Percentiles rank a stretch among this genome's conserved stretches.
These are phyloP conservation scores for Xiphophorus birchmanni DNA, from an alignment of 2,797 vertebrate genomes.

Conservation along the genomic window DNA sequence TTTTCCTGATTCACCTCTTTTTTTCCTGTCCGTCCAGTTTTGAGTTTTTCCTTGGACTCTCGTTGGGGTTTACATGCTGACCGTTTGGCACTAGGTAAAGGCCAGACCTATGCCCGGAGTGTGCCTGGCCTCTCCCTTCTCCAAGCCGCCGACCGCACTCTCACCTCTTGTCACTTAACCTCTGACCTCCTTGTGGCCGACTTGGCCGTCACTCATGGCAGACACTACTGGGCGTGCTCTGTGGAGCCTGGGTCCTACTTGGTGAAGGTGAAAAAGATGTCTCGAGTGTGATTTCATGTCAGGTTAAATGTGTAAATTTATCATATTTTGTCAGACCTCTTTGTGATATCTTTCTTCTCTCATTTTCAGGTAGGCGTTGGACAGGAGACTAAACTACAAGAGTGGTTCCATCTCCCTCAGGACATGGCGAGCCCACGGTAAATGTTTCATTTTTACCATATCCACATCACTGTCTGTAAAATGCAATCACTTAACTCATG, in stretches of 20 bases:
- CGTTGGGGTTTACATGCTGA: conserved; percentile 93
- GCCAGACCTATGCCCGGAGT: conserved; percentile 93
- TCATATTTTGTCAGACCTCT: conserved; percentile 3
- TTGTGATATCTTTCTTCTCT: conserved; percentile 11
- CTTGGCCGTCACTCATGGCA: conserved; percentile 91
- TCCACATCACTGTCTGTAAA: not conserved
- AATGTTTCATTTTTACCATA: not conserved
- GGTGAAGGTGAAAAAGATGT: conserved; percentile 85
- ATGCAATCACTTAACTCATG: not conserved
- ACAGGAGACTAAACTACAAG: conserved; percentile 92
- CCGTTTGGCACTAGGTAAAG: conserved; percentile 91
- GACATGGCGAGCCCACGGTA: conserved; percentile 96
- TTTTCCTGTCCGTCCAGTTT: conserved; percentile 76
- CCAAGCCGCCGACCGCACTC: conserved; percentile 89
- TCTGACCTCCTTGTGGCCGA: conserved; percentile 94
- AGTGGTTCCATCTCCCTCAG: conserved; percentile 95
- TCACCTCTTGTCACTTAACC: conserved; percentile 93
- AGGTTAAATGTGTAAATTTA: not conserved
- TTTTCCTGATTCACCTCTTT: conserved; percentile 7
- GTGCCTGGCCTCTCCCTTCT: conserved; percentile 92
- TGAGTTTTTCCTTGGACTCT: conserved; percentile 95
- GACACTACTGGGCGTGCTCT: conserved; percentile 96
- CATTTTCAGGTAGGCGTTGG: conserved; percentile 89
- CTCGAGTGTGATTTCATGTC: not conserved
- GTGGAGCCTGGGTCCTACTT: conserved; percentile 96